phyloP scores from a whole-genome alignment of 2,888 invertebrate species.

The Idaea aversata region DNA sequence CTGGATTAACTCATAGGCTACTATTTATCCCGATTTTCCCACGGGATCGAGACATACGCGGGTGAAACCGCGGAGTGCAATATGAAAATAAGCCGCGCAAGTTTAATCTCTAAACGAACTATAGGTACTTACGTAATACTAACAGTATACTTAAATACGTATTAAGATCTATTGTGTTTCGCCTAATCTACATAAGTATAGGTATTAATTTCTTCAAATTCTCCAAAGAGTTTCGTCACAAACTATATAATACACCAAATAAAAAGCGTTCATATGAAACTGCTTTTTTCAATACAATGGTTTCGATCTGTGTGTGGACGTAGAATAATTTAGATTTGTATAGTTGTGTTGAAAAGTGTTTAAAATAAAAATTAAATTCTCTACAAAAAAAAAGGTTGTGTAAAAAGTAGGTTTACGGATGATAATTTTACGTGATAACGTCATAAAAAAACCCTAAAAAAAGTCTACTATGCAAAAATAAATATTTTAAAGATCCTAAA shows the following conservation, averaged over 20 bases:
- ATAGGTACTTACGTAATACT: conserved; percentile 68
- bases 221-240: conserved; percentile 72
- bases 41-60: no score
- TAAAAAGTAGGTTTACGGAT: no score
- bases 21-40: no score
- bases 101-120: conserved; percentile 44
- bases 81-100: conserved; percentile 49
- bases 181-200: conserved; percentile 79
- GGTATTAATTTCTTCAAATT: conserved; percentile 78
- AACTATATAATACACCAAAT: conserved; percentile 36
- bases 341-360: conserved; percentile 37
- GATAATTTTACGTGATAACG: no score
- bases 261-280: conserved; percentile 17
- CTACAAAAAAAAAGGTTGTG: no score
- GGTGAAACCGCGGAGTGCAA: no score
- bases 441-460: no score
- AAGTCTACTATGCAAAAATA: no score
- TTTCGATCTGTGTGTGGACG: conserved; percentile 41
- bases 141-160: conserved; percentile 66
- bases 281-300: conserved; percentile 61
- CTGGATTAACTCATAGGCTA: no score
- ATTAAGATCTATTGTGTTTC: conserved; percentile 71
- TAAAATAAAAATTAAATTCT: conserved; percentile 6
- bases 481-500: no score
- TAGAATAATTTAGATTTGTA: conserved; percentile 34